Percentiles rank a stretch among this genome's conserved stretches.
phyloP scores from a whole-genome alignment of 2,888 invertebrate genomes.

The Drosophila monieri region DNA sequence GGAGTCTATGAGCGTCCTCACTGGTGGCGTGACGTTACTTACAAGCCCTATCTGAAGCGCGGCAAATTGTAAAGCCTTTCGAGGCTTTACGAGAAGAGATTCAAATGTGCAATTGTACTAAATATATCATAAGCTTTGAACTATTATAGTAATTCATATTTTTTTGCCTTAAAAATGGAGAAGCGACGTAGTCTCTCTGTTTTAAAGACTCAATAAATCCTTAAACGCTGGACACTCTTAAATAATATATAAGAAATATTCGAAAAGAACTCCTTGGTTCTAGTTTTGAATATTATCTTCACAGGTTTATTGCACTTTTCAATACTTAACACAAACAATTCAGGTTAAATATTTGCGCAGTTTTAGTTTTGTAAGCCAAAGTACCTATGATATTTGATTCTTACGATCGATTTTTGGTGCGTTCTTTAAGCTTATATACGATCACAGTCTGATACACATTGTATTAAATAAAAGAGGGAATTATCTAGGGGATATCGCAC shows the following conservation, averaged over 20 bases:
- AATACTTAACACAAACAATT: neutral
- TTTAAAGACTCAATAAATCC: neutral
- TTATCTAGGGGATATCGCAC: slow-evolving; percentile 23
- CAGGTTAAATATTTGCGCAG: neutral
- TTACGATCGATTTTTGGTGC: slow-evolving; percentile 38
- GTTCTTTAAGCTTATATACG: slow-evolving; percentile 56
- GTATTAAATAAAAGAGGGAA: slow-evolving; percentile 28
- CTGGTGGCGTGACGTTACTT: slow-evolving; percentile 91
- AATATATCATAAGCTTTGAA: neutral
- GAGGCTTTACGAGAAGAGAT: too few species aligned
- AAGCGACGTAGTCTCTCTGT: neutral
- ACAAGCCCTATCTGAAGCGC: slow-evolving; percentile 81
- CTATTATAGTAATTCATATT: neutral
- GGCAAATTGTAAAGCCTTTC: slow-evolving; percentile 72
- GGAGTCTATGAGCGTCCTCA: slow-evolving; percentile 88
- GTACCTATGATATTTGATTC: slow-evolving; percentile 1
- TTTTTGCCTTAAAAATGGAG: neutral
- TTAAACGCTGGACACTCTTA: neutral
- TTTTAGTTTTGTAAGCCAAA: neutral
- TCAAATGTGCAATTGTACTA: slow-evolving; percentile 1
- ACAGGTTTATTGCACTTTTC: neutral
- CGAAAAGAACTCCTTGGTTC: too few species aligned
- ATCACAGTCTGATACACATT: slow-evolving; percentile 64
- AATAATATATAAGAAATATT: too few species aligned
- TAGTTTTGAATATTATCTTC: neutral